Percentiles rank a stretch among this genome's conserved stretches.
phyloP scores from a whole-genome alignment of 2,797 vertebrate genomes.

The Brachyalestes nurse region DNA sequence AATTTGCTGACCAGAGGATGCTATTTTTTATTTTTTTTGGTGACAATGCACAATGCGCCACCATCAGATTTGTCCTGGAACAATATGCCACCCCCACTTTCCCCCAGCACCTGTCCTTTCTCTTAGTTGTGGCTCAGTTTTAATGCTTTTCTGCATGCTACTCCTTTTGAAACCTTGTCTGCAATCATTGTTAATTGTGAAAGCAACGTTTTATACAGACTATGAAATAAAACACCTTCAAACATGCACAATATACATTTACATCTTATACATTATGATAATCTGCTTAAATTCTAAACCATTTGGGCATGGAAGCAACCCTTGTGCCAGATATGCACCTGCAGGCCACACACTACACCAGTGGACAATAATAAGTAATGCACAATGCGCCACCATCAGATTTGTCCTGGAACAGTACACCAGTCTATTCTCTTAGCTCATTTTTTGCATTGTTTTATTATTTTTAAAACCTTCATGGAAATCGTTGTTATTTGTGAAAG shows the following conservation, averaged over 20 bases:
- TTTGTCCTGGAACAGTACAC: not conserved
- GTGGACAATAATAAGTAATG: not conserved
- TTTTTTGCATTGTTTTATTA: not conserved
- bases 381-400: not conserved
- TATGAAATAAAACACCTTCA: no score
- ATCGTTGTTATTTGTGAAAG: not conserved
- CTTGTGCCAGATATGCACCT: not conserved
- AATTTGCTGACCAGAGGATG: constrained; percentile 16
- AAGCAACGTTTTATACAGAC: not conserved
- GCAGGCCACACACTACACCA: no score
- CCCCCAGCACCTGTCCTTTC: not conserved
- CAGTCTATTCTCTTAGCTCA: not conserved
- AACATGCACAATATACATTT: no score
- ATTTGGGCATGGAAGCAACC: not conserved
- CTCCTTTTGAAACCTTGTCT: no score
- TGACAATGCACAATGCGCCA: constrained; percentile 4
- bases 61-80: constrained; percentile 2
- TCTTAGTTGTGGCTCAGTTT: not conserved
- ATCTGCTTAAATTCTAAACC: no score
- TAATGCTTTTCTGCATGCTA: no score
- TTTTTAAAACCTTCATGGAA: no score
- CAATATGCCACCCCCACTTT: not conserved
- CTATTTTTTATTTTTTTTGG: not conserved
- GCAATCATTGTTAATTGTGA: not conserved
- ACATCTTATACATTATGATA: no score